phyloP scores from a whole-genome alignment of 2,797 vertebrate genomes.

The Fistularia commersonii region DNA sequence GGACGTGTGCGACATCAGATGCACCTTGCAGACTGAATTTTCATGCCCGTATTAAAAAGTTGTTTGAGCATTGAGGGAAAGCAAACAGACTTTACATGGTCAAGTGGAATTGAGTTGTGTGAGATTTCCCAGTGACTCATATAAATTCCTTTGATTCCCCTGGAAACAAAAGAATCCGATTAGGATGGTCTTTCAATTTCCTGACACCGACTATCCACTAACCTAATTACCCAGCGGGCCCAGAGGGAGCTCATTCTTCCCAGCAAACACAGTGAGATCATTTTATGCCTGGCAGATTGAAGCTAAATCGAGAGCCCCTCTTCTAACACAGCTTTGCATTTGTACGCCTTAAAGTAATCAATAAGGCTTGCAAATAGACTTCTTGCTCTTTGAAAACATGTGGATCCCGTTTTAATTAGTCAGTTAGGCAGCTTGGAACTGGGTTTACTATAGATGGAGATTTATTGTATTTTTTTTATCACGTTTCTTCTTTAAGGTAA shows the following conservation, averaged over 20 bases:
- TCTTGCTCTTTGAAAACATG: conserved; percentile 72
- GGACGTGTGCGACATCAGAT: conserved; percentile 37
- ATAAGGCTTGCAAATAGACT: conserved; percentile 73
- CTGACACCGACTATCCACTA: conserved; percentile 98
- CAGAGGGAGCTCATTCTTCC: conserved; percentile 83
- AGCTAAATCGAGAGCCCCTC: conserved; percentile 78
- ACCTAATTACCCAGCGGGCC: conserved; percentile 96
- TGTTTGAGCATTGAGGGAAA: conserved; percentile 58
- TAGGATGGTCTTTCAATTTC: conserved; percentile 97
- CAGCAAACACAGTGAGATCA: conserved; percentile 87
- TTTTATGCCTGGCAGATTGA: conserved; percentile 81
- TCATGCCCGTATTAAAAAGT: conserved; percentile 50
- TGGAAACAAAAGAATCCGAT: conserved; percentile 93
- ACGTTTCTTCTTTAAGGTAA: conserved; percentile 61
- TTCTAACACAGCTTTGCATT: conserved; percentile 74
- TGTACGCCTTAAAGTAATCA: conserved; percentile 74
- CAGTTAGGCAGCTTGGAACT: conserved; percentile 59
- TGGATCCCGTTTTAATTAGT: conserved; percentile 72
- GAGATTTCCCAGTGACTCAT: conserved; percentile 88
- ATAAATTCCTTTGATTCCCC: conserved; percentile 90
- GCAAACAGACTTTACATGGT: conserved; percentile 77
- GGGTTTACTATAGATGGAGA: conserved; percentile 48
- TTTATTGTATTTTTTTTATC: conserved; percentile 32
- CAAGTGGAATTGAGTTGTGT: conserved; percentile 72
- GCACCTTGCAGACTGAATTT: conserved; percentile 47